phyloP scores from a whole-genome alignment of 2,797 vertebrate genomes.

The Dallia pectoralis region DNA sequence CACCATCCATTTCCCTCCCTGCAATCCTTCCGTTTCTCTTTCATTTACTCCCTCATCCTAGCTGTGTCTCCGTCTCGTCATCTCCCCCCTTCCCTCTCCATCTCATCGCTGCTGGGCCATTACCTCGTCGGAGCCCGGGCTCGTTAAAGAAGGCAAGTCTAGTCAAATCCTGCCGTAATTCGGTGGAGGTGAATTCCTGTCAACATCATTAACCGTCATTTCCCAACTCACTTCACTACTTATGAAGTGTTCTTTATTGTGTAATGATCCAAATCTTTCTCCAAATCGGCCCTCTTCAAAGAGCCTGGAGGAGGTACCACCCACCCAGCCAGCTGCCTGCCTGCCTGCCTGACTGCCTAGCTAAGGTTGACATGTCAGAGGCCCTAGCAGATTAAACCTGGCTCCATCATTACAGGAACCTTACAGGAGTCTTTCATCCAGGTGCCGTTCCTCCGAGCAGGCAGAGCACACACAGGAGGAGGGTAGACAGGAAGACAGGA shows the following conservation, averaged over 20 bases:
- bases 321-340: slow-evolving; percentile 62
- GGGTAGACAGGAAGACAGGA: slow-evolving; percentile 23
- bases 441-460: slow-evolving; percentile 45
- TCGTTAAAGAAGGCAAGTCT: slow-evolving; percentile 84
- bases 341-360: slow-evolving; percentile 1
- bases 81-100: slow-evolving; percentile 39
- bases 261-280: slow-evolving; percentile 84
- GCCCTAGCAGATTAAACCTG: slow-evolving; percentile 71
- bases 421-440: slow-evolving; percentile 59
- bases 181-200: slow-evolving; percentile 82
- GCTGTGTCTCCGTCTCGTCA: slow-evolving; percentile 20
- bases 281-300: slow-evolving; percentile 79
- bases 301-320: slow-evolving; percentile 75
- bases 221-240: slow-evolving; percentile 77
- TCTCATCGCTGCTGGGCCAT: slow-evolving; percentile 70
- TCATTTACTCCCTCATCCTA: slow-evolving; percentile 32
- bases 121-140: slow-evolving; percentile 80
- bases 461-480: slow-evolving; percentile 29
- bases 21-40: background rate
- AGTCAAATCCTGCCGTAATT: slow-evolving; percentile 83
- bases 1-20: slow-evolving; percentile 13
- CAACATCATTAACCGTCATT: slow-evolving; percentile 87
- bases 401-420: slow-evolving; percentile 67
- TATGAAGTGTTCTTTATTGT: slow-evolving; percentile 86
- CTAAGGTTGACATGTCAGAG: slow-evolving; percentile 63